Conservation (phyloP, 2,797 vertebrate genomes). For the Erpetoichthys calabaricus region DNA sequence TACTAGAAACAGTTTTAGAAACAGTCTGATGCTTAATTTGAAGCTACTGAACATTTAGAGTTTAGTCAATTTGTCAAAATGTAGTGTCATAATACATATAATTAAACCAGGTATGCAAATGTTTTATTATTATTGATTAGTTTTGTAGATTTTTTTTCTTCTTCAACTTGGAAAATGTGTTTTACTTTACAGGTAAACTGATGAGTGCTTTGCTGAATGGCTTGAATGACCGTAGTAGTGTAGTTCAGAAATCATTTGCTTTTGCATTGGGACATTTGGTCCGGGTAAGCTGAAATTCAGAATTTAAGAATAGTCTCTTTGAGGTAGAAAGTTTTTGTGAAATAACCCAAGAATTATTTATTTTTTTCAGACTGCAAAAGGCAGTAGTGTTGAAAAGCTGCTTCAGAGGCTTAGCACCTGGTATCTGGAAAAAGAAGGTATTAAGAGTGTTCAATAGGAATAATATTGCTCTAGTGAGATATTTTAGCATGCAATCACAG, state of each 20-base stretch:
- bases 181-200: slow-evolving; percentile 65
- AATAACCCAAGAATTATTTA: slow-evolving; percentile 17
- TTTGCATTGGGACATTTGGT: slow-evolving; percentile 91
- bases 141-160: not conserved
- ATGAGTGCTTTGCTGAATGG: slow-evolving; percentile 84
- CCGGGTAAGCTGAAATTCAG: slow-evolving; percentile 52
- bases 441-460: slow-evolving; percentile 3
- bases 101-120: too few species aligned
- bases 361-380: slow-evolving; percentile 66
- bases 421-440: slow-evolving; percentile 97
- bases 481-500: too few species aligned
- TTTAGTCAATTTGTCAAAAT: too few species aligned
- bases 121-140: not conserved
- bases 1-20: too few species aligned
- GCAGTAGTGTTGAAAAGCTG: slow-evolving; percentile 85
- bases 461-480: too few species aligned
- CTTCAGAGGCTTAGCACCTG: slow-evolving; percentile 77
- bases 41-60: too few species aligned
- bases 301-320: not conserved
- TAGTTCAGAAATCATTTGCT: slow-evolving; percentile 84
- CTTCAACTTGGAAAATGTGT: slow-evolving; percentile 1
- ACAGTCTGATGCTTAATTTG: too few species aligned
- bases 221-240: slow-evolving; percentile 77
- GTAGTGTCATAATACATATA: too few species aligned
- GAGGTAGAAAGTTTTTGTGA: not conserved